Evolutionary conservation across 23 tunicate species (phyloP), one percentile per base, ranked within the genome.

Genomic region (Phallusia fumigata): DNA sequence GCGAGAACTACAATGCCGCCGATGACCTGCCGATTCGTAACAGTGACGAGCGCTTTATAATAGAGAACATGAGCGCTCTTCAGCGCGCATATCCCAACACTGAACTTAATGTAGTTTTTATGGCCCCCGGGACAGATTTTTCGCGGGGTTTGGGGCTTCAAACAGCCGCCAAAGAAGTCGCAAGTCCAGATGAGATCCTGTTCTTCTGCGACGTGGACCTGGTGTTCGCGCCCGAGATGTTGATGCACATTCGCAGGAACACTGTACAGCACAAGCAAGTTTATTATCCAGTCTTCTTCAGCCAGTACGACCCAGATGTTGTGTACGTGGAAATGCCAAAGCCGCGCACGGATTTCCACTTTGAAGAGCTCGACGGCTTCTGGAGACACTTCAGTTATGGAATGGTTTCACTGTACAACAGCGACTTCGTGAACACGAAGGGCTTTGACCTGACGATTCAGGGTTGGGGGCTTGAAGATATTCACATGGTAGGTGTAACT

Each of bases 401-500:
- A 45, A 91, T 96, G 96, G 82, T 96, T 28, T 91, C 99, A 31
- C 69, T 96, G 12, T 96, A 91, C 73, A 88, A 91, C 81, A 76
- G 86, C 32, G 99, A 96, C 35, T 96, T 96, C 65, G 73, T 32
- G 22, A 51, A 40, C 72, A 87, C 96, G 13, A 77, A 51, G 13
- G 99, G 99, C 19, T 96, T 91, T 52, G 91, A 96, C 73, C 45
- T 82, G 0, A 45, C 79, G 0, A 76, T 90, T 2, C 76, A 75
- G 0, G 99, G 99, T 52, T 96, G 96, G 96, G 99, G 99, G n/a
- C 65, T 87, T 24, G 99, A 96, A 74, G 99, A 96, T 76, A 33
- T 87, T n/a, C 89, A 87, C 19, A 47, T 96, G 84, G 99, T 96
- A 80, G 84, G 88, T 40, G 47, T 10, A n/a, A n/a, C n/a, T n/a